Percentiles rank a stretch among this genome's conserved stretches.
Conservation (phyloP, 2,113 vertebrate species). For the Cololabis saira region DNA sequence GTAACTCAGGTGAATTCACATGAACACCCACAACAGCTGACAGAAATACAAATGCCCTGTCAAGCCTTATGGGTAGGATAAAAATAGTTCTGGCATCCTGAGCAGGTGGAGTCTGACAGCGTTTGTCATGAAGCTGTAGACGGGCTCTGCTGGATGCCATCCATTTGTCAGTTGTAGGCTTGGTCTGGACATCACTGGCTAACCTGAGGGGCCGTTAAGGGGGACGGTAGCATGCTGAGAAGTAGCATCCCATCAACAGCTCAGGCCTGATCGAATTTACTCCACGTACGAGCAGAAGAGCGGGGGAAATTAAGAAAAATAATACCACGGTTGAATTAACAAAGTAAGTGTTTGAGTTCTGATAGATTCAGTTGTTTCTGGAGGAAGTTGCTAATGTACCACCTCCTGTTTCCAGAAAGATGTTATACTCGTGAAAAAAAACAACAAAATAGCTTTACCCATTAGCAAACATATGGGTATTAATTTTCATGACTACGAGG, state of each 20-base stretch:
- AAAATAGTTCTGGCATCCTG: conserved; percentile 24
- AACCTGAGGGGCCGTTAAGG: conserved; percentile 9
- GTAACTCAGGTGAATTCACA: conserved; percentile 9
- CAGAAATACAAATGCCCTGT: conserved; percentile 29
- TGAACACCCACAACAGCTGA: conserved; percentile 24
- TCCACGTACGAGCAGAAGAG: conserved; percentile 2
- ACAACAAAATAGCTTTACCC: too few species aligned
- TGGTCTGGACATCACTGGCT: conserved; percentile 17
- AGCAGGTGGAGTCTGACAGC: conserved; percentile 42
- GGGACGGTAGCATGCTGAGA: conserved; percentile 7
- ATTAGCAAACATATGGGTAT: too few species aligned
- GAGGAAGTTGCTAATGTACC: too few species aligned
- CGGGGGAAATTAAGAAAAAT: not conserved
- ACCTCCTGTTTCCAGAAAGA: not conserved
- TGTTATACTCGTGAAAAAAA: too few species aligned
- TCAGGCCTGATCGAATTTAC: conserved; percentile 3
- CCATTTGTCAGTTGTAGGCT: conserved; percentile 48
- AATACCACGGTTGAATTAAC: not conserved
- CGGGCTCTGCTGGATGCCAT: conserved; percentile 25
- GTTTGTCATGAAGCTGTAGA: conserved; percentile 30
- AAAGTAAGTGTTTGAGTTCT: not conserved
- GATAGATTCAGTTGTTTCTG: not conserved
- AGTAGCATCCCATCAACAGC: conserved; percentile 15
- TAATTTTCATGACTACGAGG: too few species aligned
- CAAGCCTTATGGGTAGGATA: conserved; percentile 33